Evolutionary conservation across 53 echinoderm and acorn worm species (phyloP).

Genomic region (Paracentrotus lividus): DNA sequence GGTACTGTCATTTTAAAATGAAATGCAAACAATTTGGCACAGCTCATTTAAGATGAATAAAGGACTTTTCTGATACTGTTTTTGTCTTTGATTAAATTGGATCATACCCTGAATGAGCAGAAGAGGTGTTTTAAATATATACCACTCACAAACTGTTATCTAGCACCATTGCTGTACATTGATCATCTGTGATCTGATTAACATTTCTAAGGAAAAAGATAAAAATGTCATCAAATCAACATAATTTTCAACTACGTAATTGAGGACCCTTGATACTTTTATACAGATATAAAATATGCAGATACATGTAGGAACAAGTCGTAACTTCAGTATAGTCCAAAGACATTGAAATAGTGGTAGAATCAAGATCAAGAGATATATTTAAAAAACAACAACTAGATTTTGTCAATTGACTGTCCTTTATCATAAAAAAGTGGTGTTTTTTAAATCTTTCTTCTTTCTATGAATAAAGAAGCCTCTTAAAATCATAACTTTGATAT

Average conservation of each 20-base stretch:
- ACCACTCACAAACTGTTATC: background rate
- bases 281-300: background rate
- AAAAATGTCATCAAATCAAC: background rate
- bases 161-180: conserved; percentile 22
- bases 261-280: background rate
- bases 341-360: background rate
- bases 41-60: background rate
- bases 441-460: background rate
- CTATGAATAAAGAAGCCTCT: background rate
- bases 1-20: background rate
- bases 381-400: background rate
- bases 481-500: background rate
- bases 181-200: background rate
- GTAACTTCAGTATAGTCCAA: background rate
- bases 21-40: background rate
- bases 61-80: background rate
- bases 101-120: background rate
- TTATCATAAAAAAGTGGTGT: background rate
- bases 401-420: background rate
- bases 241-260: background rate
- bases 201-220: background rate
- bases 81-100: background rate
- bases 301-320: background rate
- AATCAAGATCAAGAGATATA: background rate
- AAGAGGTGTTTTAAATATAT: background rate